Conservation (phyloP, 92 coral and sea anemone genomes). For the Palythoa grandiflora region DNA sequence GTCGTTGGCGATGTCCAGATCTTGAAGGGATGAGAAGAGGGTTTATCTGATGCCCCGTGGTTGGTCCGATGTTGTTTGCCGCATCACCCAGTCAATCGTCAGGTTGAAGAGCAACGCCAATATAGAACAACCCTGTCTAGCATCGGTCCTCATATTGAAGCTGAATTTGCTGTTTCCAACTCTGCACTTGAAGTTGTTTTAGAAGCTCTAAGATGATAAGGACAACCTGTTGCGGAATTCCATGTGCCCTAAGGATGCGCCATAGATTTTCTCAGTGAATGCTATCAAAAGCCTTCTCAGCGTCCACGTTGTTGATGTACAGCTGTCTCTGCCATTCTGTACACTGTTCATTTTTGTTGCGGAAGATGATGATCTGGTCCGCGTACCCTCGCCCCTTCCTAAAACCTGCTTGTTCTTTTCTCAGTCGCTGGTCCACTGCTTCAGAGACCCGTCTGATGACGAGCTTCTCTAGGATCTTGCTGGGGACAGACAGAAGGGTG, state of each 20-base stretch:
- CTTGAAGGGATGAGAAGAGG: too few species aligned
- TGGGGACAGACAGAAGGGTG: too few species aligned
- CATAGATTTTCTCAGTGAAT: slow-evolving; percentile 37
- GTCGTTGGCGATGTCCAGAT: too few species aligned
- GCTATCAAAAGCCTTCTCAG: slow-evolving; percentile 53
- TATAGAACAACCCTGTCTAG: slow-evolving; percentile 26
- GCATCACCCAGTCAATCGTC: too few species aligned
- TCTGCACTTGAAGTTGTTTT: slow-evolving; percentile 28
- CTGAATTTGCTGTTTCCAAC: neutral
- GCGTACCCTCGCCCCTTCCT: neutral
- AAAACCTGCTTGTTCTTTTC: too few species aligned
- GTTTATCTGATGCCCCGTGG: too few species aligned
- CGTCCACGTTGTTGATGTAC: slow-evolving; percentile 29
- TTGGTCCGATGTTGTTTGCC: too few species aligned
- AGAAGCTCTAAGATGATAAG: slow-evolving; percentile 30
- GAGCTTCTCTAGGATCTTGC: too few species aligned
- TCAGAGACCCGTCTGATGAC: neutral
- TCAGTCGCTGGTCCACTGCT: too few species aligned
- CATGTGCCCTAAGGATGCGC: neutral
- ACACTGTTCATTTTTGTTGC: slow-evolving; percentile 47
- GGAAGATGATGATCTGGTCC: slow-evolving; percentile 10
- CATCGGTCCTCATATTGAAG: slow-evolving; percentile 32
- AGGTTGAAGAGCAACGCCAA: neutral
- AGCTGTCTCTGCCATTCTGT: slow-evolving; percentile 49
- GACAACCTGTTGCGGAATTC: neutral